Base-by-base conservation (phyloP, 2,113 vertebrate species). In the Catharus minimus region DNA sequence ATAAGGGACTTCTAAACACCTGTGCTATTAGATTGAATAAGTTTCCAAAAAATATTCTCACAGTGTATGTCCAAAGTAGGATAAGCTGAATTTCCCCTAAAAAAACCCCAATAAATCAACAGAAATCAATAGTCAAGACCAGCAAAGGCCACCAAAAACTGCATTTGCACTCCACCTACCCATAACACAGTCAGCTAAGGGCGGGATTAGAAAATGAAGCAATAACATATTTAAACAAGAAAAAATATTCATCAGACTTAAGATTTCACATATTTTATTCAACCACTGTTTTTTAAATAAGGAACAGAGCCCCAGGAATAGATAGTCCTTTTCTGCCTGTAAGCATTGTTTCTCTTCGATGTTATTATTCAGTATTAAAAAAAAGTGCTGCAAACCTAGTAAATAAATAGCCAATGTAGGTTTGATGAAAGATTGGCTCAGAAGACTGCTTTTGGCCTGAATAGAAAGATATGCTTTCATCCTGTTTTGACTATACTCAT, bases 401-500 rank as follows among this genome's bases (percentile, higher is more conserved):
- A 95, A 95, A 95, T 90, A 95, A 94, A 95, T 93, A 93, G 93
- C 90, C 93, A 87, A 15, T 69, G 21, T 73, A 82, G 82, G 74
- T 89, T 56, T 84, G 89, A 95, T 92, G 77, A 90, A 92, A 93
- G 92, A 96, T 74, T 76, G 62, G 62, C 81, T 95, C 74, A 39
- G 69, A 95, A 95, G 86, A 79, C 66, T 92, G 92, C 92, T 96
- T 95, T 94, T 87, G 93, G 93, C 92, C 95, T 95, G 77, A 95
- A 93, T 69, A 95, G 90, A 95, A 95, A 94, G 69, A 95, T 95
- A 84, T n/a, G 93, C 92, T 95, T 96, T 95, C 95, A 96, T 95
- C 95, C 81, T 96, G 95, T 95, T 95, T 96, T 96, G 95, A 95
- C 92, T 95, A 95, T 87, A 84, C 89, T 95, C 89, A 93, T 94